Conservation (phyloP, 2,888 invertebrate genomes). For the Limnephilus lunatus region DNA sequence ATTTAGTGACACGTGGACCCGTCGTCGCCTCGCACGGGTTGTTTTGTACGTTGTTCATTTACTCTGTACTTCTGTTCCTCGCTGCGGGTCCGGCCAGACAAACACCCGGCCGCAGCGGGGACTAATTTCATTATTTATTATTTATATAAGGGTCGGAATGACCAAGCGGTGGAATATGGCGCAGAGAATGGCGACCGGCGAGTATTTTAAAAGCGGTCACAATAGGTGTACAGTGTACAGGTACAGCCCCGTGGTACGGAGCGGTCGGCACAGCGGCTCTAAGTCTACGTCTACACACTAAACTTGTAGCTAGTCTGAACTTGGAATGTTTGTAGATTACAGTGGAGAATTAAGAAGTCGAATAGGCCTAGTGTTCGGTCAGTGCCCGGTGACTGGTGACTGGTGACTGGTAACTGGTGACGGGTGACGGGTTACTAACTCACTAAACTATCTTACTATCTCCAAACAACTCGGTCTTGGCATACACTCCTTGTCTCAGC, state of each 20-base stretch:
- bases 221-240: neutral
- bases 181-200: neutral
- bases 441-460: too few relatives aligned
- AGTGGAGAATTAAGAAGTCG: neutral
- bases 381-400: too few relatives aligned
- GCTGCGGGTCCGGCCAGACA: neutral
- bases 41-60: neutral
- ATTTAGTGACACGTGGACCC: neutral
- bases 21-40: neutral
- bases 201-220: neutral
- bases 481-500: too few relatives aligned
- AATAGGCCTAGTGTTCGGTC: too few relatives aligned
- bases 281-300: neutral
- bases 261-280: too few relatives aligned
- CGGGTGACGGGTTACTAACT: too few relatives aligned
- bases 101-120: neutral
- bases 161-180: neutral
- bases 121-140: constrained; percentile 30
- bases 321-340: neutral
- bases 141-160: neutral
- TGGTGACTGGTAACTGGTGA: too few relatives aligned
- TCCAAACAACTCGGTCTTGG: too few relatives aligned
- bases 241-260: neutral
- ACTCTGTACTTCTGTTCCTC: neutral
- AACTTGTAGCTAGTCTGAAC: neutral